Evolutionary conservation across 2,113 vertebrate species (phyloP).

Genomic region (Cynopterus brachyotis): DNA sequence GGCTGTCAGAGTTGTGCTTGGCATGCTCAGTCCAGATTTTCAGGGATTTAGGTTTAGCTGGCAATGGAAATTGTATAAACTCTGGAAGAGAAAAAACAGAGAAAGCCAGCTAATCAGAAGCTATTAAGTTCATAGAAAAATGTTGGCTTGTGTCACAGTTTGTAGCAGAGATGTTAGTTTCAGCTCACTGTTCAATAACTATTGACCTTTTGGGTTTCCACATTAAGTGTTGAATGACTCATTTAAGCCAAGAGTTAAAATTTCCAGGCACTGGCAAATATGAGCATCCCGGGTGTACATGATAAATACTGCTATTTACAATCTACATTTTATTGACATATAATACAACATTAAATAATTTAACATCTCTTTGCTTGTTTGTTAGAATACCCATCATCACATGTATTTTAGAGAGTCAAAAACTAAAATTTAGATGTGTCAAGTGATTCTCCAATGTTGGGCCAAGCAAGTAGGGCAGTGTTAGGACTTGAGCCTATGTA

Average conservation of each 20-base stretch:
- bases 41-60: slow-evolving; percentile 46
- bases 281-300: background rate
- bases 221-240: slow-evolving; percentile 8
- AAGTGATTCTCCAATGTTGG: background rate
- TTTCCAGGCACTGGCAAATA: background rate
- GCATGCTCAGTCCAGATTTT: background rate
- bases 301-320: background rate
- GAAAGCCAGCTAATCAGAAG: slow-evolving; percentile 42
- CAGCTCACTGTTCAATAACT: background rate
- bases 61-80: slow-evolving; percentile 32
- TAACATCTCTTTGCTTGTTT: background rate
- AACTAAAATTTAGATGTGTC: background rate
- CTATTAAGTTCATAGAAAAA: slow-evolving; percentile 55
- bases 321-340: background rate
- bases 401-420: background rate
- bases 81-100: background rate
- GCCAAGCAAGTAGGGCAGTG: background rate
- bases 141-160: slow-evolving; percentile 4
- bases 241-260: slow-evolving; percentile 14
- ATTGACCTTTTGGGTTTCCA: slow-evolving; percentile 10
- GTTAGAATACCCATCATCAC: background rate
- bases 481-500: background rate
- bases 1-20: slow-evolving; percentile 10
- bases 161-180: slow-evolving; percentile 3
- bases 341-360: background rate